A percentile compares a stretch with the other conserved stretches of the same genome.
These are phyloP conservation scores for Peribatodes rhomboidaria DNA, from an alignment of 2,888 invertebrate species.

Conservation along the genomic window DNA sequence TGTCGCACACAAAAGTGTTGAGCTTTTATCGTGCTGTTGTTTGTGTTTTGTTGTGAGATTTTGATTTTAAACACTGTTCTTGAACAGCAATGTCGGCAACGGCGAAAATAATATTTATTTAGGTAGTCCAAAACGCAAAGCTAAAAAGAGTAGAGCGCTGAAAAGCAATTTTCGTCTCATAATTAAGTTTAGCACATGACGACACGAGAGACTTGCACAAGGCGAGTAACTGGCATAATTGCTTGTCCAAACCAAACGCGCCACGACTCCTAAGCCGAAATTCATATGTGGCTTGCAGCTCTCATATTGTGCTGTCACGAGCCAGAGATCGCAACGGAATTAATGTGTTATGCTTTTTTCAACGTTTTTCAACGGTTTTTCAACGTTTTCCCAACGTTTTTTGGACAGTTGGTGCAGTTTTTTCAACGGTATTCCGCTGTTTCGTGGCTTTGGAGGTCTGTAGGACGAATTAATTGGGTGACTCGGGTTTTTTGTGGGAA, in stretches of 20 bases:
- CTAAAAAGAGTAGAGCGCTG: too few species aligned
- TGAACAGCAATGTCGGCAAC: too few species aligned
- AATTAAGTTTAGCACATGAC: background rate
- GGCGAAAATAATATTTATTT: too few species aligned
- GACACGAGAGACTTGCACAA: background rate
- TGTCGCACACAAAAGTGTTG: too few species aligned
- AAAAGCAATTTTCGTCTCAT: too few species aligned
- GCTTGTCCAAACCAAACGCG: conserved; percentile 41
- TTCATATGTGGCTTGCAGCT: conserved; percentile 62
- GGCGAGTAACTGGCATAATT: background rate
- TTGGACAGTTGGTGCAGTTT: conserved; percentile 30
- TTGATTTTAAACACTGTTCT: too few species aligned
- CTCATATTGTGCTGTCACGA: conserved; percentile 69
- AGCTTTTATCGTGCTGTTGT: too few species aligned
- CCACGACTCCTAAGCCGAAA: conserved; percentile 61
- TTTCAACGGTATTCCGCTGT: conserved; percentile 19
- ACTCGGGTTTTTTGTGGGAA: conserved; percentile 19
- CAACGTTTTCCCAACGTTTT: conserved; percentile 15
- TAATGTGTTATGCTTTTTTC: conserved; percentile 58
- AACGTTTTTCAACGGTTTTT: conserved; percentile 31
- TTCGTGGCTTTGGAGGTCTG: conserved; percentile 33
- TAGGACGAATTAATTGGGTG: conserved; percentile 38
- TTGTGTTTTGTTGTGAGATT: too few species aligned
- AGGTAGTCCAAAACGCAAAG: too few species aligned
- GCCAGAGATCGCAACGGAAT: conserved; percentile 53